phyloP scores from a whole-genome alignment of 2,888 invertebrate genomes.

The Temnothorax rugatulus region DNA sequence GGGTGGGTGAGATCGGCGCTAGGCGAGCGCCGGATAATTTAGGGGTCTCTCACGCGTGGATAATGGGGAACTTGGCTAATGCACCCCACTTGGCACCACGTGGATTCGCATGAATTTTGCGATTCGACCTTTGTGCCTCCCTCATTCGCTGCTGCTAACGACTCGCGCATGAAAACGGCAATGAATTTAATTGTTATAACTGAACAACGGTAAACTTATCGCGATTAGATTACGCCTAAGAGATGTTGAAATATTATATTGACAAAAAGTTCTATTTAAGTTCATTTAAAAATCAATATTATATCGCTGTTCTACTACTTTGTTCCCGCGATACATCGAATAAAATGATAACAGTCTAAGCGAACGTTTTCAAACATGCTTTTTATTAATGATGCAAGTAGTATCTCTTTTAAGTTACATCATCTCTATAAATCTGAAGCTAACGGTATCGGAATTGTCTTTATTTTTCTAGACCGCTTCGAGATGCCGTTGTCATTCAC shows the following conservation, averaged over 20 bases:
- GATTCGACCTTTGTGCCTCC: conserved; percentile 59
- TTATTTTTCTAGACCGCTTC: conserved; percentile 79
- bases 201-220: background rate
- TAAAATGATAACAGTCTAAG: background rate
- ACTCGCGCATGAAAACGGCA: conserved; percentile 33
- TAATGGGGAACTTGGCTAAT: conserved; percentile 85
- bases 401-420: background rate
- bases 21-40: conserved; percentile 84
- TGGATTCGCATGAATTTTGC: conserved; percentile 79
- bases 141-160: conserved; percentile 43
- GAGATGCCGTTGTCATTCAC: conserved; percentile 52
- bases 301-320: background rate
- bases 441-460: conserved; percentile 80
- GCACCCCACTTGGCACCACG: conserved; percentile 84
- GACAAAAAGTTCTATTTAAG: background rate
- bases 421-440: conserved; percentile 44
- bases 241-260: background rate
- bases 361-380: background rate
- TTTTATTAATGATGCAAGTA: conserved; percentile 5
- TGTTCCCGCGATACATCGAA: background rate
- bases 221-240: background rate
- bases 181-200: conserved; percentile 13
- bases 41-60: conserved; percentile 85
- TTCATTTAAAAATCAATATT: background rate
- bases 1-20: conserved; percentile 74